phyloP scores from a whole-genome alignment of 2,888 invertebrate genomes.

The Polydrusus pterygomalis region DNA sequence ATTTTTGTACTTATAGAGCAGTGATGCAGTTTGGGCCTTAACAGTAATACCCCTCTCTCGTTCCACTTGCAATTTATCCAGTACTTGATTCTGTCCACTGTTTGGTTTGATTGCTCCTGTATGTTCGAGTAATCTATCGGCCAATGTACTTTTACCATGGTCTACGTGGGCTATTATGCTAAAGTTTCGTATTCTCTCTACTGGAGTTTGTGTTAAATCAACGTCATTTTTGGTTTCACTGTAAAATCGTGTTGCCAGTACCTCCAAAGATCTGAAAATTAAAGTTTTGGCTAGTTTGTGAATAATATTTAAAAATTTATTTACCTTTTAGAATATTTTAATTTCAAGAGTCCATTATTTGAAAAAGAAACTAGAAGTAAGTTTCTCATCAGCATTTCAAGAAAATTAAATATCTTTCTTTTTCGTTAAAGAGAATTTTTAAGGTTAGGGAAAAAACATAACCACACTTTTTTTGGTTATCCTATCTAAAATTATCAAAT shows the following conservation, averaged over 20 bases:
- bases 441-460: not conserved
- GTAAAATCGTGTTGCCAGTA: slow-evolving; percentile 23
- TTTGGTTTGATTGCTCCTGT: slow-evolving; percentile 87
- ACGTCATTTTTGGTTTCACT: slow-evolving; percentile 31
- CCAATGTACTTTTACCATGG: slow-evolving; percentile 98
- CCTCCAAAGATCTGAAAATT: slow-evolving; percentile 21
- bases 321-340: slow-evolving; percentile 29
- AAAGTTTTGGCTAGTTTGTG: not conserved
- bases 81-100: slow-evolving; percentile 80
- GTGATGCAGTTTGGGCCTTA: slow-evolving; percentile 96
- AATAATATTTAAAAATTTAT: not conserved
- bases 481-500: not conserved
- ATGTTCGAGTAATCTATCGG: slow-evolving; percentile 94
- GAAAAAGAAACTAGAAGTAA: slow-evolving; percentile 10
- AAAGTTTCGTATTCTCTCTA: slow-evolving; percentile 87
- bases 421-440: no score
- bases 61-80: slow-evolving; percentile 91
- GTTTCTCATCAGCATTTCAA: not conserved
- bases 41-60: slow-evolving; percentile 98
- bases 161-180: slow-evolving; percentile 99
- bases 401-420: no score
- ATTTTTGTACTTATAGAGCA: slow-evolving; percentile 83
- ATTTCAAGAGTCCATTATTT: slow-evolving; percentile 20
- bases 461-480: not conserved
- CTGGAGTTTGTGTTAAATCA: slow-evolving; percentile 68